Evolutionary conservation across 2,113 vertebrate species (phyloP).

Genomic region (Rhinoptilus africanus): DNA sequence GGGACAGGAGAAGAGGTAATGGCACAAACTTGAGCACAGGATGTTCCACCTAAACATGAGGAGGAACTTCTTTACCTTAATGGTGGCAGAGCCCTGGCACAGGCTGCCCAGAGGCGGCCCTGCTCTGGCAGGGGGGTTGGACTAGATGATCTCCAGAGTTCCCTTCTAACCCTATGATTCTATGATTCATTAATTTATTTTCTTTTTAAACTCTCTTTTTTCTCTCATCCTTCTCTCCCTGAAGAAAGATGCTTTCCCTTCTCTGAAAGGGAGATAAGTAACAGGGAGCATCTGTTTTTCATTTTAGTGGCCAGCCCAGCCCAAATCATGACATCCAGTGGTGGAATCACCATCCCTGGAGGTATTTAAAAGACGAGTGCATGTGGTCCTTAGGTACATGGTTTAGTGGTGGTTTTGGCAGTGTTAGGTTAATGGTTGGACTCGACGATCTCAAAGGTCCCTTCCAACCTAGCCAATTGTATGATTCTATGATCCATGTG

Average conservation of each 20-base stretch:
- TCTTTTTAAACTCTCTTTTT: background rate
- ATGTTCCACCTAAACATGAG: too few species aligned
- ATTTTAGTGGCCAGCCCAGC: background rate
- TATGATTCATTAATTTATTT: too few species aligned
- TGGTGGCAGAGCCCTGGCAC: too few species aligned
- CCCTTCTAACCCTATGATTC: too few species aligned
- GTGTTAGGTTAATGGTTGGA: background rate
- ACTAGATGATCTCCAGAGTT: too few species aligned
- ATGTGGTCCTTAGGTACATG: background rate
- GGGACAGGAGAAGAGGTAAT: too few species aligned
- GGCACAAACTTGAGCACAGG: too few species aligned
- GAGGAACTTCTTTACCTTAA: too few species aligned
- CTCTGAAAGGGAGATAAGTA: background rate
- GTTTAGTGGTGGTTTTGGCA: background rate
- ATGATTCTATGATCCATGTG: background rate
- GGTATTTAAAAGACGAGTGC: background rate
- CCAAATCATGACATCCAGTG: background rate
- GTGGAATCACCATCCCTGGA: background rate
- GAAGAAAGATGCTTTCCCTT: background rate
- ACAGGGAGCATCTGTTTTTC: background rate
- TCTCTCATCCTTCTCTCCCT: background rate
- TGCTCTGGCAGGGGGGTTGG: too few species aligned
- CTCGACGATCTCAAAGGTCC: background rate
- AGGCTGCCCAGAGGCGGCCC: too few species aligned
- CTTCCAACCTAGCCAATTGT: background rate